Evolutionary conservation across 2,888 invertebrate genomes (phyloP), one percentile per base, ranked within the genome.

Genomic region (Lithophane socia): DNA sequence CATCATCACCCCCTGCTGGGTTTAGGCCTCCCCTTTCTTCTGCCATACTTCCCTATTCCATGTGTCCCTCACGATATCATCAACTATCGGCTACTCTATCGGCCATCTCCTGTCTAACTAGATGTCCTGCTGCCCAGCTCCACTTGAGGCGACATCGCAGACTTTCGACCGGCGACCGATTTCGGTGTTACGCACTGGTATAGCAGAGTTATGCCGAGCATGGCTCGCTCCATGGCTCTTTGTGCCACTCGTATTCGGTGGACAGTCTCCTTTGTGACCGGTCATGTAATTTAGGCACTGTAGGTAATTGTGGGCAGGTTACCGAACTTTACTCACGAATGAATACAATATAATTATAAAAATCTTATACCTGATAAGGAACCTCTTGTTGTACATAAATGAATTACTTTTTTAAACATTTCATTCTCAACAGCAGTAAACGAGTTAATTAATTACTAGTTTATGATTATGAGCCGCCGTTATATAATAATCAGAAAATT

Each of bases 401-500:
- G 0, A 49, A 49, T 37, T 72, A 13, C 9, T 71, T 73, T 12
- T 49, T 42, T 42, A 12, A 61, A n/a, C 0, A 44, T n/a, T n/a
- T 0, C 21, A n/a, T 24, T n/a, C 5, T n/a, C 0, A 52, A 21
- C 4, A 29, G 24, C 21, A 29, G 13, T 29, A 37, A n/a, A 24
- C 47, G 16, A 8, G 37, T 37, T 16, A 24, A 47, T 24, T 44
- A n/a, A 29, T 47, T 3, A 21, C 13, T 56, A 16, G 18, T 29
- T 64, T 8, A 54, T 29, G 18, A 42, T 21, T n/a, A 24, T 16
- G 10, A 65, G 7, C 29, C 2, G 2, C 4, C 4, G 5, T 47
- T 75, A 79, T 67, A 47, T 56, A 24, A 75, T 24, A 8, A 79
- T 54, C 37, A 8, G 3, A 24, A 54, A 79, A 79, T 67, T 68